Evolutionary conservation across 2,797 vertebrate genomes (phyloP).

Genomic region (Chanos chanos): DNA sequence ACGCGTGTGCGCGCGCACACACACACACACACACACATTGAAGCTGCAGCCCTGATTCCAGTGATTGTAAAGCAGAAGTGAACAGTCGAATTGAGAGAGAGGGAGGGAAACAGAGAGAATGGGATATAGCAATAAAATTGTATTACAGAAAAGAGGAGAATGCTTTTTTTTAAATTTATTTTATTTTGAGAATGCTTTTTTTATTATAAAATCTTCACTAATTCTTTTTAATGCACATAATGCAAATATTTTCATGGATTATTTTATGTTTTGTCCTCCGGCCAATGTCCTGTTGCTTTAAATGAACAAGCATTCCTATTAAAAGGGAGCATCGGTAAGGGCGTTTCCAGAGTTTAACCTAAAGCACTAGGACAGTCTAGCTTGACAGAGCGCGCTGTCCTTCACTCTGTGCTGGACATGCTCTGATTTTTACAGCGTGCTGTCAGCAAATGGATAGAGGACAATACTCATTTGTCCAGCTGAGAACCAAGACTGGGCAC

Average conservation of each 20-base stretch:
- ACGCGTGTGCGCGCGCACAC: neutral
- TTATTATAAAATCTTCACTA: too few relatives aligned
- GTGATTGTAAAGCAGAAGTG: neutral
- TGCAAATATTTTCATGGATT: too few relatives aligned
- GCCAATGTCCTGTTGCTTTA: too few relatives aligned
- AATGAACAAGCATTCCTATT: too few relatives aligned
- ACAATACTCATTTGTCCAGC: slow-evolving; percentile 15
- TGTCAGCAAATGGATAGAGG: neutral
- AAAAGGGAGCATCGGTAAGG: too few relatives aligned
- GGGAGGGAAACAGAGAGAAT: slow-evolving; percentile 4
- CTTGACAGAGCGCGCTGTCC: neutral
- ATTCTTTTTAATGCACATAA: too few relatives aligned
- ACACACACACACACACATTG: neutral
- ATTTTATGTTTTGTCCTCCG: too few relatives aligned
- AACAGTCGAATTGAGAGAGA: slow-evolving; percentile 21
- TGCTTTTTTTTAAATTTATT: too few relatives aligned
- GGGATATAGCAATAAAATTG: too few relatives aligned
- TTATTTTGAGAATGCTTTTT: too few relatives aligned
- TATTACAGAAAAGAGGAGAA: too few relatives aligned
- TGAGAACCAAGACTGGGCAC: slow-evolving; percentile 10
- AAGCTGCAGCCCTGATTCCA: slow-evolving; percentile 29
- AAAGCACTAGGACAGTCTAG: slow-evolving; percentile 1
- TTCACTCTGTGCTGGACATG: slow-evolving; percentile 4
- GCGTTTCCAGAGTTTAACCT: slow-evolving; percentile 23
- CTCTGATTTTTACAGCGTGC: neutral